Base-by-base conservation (phyloP, 2,113 vertebrate genomes). In the Ancistrus triradiatus region DNA sequence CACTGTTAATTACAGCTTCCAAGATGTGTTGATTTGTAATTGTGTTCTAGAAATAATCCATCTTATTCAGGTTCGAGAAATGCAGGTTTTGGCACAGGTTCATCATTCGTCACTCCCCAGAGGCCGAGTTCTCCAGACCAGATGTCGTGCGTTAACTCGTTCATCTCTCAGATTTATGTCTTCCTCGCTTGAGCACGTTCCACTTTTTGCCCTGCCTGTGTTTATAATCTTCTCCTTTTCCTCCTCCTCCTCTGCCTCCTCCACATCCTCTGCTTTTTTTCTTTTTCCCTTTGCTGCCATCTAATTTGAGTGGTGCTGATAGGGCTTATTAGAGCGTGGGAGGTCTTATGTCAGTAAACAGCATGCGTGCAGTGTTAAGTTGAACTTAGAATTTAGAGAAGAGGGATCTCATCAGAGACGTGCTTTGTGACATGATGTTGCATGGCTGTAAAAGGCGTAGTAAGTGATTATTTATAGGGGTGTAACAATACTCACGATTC, bases 351-450 rank as follows among this genome's bases (percentile, higher is more conserved):
- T 31, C 3, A 3, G 7, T 81, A 85, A 77, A 83, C 84, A 31
- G 62, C 49, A 25, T 6, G 74, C 83, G 77, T 93, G 90, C 92
- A 82, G n/a, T n/a, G n/a, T n/a, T n/a, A n/a, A n/a, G n/a, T n/a
- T n/a, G n/a, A n/a, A n/a, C n/a, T n/a, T n/a, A n/a, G n/a, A n/a
- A n/a, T n/a, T n/a, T n/a, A n/a, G n/a, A n/a, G n/a, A n/a, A n/a
- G n/a, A n/a, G n/a, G n/a, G n/a, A n/a, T n/a, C n/a, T n/a, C n/a
- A n/a, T n/a, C n/a, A n/a, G n/a, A n/a, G n/a, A n/a, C n/a, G n/a
- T n/a, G n/a, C n/a, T n/a, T n/a, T n/a, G n/a, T n/a, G n/a, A n/a
- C n/a, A n/a, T n/a, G n/a, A n/a, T n/a, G n/a, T n/a, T n/a, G n/a
- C n/a, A n/a, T n/a, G n/a, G n/a, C n/a, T n/a, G n/a, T n/a, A n/a